Evolutionary conservation across 1,140 invertebrate genomes (phyloP).

Genomic region (Oncopeltus fasciatus): DNA sequence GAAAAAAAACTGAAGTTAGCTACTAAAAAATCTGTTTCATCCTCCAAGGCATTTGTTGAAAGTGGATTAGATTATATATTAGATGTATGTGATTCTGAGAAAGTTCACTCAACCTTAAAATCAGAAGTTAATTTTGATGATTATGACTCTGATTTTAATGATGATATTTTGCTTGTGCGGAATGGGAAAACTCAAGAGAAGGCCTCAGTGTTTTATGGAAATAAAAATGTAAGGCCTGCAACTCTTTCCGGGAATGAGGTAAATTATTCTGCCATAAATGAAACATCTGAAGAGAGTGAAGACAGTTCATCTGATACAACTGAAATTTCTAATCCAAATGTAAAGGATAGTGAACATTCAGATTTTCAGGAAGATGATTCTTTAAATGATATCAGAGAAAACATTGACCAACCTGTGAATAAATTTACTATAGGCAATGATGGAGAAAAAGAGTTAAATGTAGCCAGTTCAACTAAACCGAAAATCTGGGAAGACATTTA

Average conservation of each 20-base stretch:
- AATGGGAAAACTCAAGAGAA: conserved; percentile 41
- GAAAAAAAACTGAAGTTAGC: conserved; percentile 75
- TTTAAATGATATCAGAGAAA: conserved; percentile 13
- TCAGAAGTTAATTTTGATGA: conserved; percentile 46
- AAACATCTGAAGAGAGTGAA: conserved; percentile 20
- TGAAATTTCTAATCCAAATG: conserved; percentile 19
- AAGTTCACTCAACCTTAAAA: conserved; percentile 42
- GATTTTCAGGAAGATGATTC: conserved; percentile 20
- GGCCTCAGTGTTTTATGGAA: conserved; percentile 77
- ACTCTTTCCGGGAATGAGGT: not conserved
- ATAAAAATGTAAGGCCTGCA: conserved; percentile 14
- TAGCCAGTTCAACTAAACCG: too few relatives aligned
- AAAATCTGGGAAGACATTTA: conserved; percentile 82
- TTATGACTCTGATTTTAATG: conserved; percentile 47
- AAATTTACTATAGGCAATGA: conserved; percentile 12
- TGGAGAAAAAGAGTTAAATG: too few relatives aligned
- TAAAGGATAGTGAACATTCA: conserved; percentile 18
- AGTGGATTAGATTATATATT: conserved; percentile 84
- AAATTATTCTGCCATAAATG: conserved; percentile 24
- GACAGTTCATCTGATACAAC: conserved; percentile 23
- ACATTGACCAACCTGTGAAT: conserved; percentile 14
- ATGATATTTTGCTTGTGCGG: conserved; percentile 38
- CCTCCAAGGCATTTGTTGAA: conserved; percentile 59
- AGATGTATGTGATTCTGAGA: conserved; percentile 63
- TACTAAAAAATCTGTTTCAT: conserved; percentile 53